Evolutionary conservation across 1,140 invertebrate genomes (phyloP), one percentile per base, ranked within the genome.

Genomic region (Scaptomyza graminum): DNA sequence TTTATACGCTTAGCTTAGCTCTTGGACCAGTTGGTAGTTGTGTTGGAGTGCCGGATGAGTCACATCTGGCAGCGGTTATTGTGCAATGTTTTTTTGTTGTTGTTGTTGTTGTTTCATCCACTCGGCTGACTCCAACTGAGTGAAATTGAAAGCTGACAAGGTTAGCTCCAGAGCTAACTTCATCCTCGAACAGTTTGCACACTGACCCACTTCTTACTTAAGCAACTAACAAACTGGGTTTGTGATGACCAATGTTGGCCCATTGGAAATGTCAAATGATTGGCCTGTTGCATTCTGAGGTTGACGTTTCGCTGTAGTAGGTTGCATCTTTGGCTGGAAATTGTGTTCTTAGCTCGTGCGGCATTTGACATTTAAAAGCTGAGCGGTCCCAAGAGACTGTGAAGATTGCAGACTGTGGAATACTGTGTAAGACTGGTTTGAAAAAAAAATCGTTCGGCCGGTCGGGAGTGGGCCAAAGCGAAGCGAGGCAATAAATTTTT

Each of bases 141-240:
- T 73, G 78, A 82, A 85, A 76, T 65, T 54, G 73, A 85, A 84
- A 84, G 76, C 67, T 77, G 57, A 34, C 81, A 84, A 84, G 76
- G 81, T 85, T 84, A 84, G 51, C 63, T 47, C 44, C 50, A 50
- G 39, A 41, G 49, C 60, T 9, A 34, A 34, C 31, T 18, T 12
- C 37, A 52, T 43, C 28, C 41, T 54, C 56, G 47, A 8, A 61
- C 54, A 44, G 61, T 37, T 80, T 56, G 37, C 77, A 54, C 56
- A 81, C 54, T 84, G 72, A 84, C 68, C 80, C 60, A 72, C 61
- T 37, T 68, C 4, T n/a, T 5, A 46, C n/a, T 43, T 59, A 43
- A n/a, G n/a, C n/a, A n/a, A 49, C 16, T 56, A 80, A 55, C 60
- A 9, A 68, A 57, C 39, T 25, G 65, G 61, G 62, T 13, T 54